Evolutionary conservation across 2,113 vertebrate species (phyloP).

Genomic region (Sylvia atricapilla): DNA sequence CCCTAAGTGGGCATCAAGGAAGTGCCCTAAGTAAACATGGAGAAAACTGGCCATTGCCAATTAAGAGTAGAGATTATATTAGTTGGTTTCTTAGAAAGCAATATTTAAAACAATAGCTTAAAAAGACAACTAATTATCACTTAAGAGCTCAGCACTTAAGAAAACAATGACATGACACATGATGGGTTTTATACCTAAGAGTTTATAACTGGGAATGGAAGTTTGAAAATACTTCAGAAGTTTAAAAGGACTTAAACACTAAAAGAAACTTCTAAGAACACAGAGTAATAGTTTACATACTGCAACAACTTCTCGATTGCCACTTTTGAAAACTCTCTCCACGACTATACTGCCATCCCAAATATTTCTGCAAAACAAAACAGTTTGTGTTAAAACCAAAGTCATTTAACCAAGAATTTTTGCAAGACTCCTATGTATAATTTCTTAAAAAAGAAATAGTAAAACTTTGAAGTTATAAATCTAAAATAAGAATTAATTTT

Average conservation of each 20-base stretch:
- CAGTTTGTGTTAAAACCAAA: neutral
- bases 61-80: neutral
- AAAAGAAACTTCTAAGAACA: neutral
- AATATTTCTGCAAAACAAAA: conserved; percentile 83
- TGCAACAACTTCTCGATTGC: conserved; percentile 82
- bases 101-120: neutral
- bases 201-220: neutral
- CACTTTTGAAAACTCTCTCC: conserved; percentile 85
- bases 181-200: fast-evolving
- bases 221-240: neutral
- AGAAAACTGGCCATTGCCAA: neutral
- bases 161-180: neutral
- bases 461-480: neutral
- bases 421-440: neutral
- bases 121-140: neutral
- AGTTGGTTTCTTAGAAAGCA: neutral
- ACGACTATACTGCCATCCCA: conserved; percentile 95
- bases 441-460: neutral
- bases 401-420: neutral
- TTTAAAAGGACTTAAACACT: neutral
- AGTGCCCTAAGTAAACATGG: neutral
- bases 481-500: neutral
- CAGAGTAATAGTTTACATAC: conserved; percentile 73
- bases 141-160: neutral
- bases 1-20: neutral